A percentile compares a stretch with the other conserved stretches of the same genome.
Conservation (phyloP, 1,140 invertebrate genomes). For the Centruroides vittatus region DNA sequence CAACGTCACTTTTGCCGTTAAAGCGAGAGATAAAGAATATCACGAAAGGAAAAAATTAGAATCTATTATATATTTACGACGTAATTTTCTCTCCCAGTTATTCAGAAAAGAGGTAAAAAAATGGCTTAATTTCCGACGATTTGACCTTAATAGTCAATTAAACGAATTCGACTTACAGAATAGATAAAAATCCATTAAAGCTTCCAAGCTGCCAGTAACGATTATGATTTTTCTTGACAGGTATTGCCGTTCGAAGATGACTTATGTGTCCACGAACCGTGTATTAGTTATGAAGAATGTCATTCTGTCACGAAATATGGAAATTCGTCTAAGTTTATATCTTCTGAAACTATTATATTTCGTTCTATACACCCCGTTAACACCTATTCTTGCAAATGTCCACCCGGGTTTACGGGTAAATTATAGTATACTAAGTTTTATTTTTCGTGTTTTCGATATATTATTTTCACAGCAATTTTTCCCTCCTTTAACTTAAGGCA, state of each 20-base stretch:
- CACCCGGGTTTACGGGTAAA: slow-evolving; percentile 37
- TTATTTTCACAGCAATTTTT: slow-evolving; percentile 24
- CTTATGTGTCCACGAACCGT: slow-evolving; percentile 88
- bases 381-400: slow-evolving; percentile 81
- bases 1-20: slow-evolving; percentile 78
- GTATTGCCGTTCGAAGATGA: slow-evolving; percentile 94
- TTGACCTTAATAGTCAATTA: too few species aligned
- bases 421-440: background rate
- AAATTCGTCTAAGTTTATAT: slow-evolving; percentile 78
- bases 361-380: slow-evolving; percentile 88
- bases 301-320: slow-evolving; percentile 82
- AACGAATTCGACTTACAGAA: too few species aligned
- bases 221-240: slow-evolving; percentile 26
- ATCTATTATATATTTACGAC: background rate
- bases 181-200: too few species aligned
- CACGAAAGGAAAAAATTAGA: too few species aligned
- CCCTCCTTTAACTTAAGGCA: slow-evolving; percentile 34
- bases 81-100: slow-evolving; percentile 7
- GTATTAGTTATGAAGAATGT: slow-evolving; percentile 89
- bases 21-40: background rate
- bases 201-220: too few species aligned
- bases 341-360: slow-evolving; percentile 81
- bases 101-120: slow-evolving; percentile 10
- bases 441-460: background rate
- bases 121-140: background rate